phyloP scores from a whole-genome alignment of 2,888 invertebrate species.

The Thyatira batis region DNA sequence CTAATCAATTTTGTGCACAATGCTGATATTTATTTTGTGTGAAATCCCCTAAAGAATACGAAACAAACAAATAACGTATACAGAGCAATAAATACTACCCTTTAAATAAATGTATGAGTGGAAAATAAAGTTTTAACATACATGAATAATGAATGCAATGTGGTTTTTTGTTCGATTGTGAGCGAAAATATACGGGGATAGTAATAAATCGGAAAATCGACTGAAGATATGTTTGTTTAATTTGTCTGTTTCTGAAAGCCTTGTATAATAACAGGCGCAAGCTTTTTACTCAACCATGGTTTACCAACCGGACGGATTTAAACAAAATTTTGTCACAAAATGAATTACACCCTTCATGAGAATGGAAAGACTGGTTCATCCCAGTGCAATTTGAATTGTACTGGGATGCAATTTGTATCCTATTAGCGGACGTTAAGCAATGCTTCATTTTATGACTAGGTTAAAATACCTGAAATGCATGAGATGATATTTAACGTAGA shows the following conservation, averaged over 20 bases:
- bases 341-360: no score
- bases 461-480: no score
- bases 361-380: no score
- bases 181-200: conserved; percentile 4
- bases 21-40: neutral
- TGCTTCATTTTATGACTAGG: no score
- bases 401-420: no score
- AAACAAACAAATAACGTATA: conserved; percentile 2
- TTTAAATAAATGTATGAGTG: conserved; percentile 7
- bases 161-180: neutral
- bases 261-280: no score
- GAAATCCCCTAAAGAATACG: neutral
- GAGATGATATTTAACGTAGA: no score
- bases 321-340: no score
- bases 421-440: no score
- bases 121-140: conserved; percentile 11
- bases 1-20: neutral
- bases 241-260: neutral
- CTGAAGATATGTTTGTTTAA: neutral
- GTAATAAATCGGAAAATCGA: conserved; percentile 9
- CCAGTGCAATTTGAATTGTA: no score
- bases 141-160: conserved; percentile 4
- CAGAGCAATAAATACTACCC: conserved; percentile 5
- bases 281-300: no score
- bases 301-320: no score